Evolutionary conservation across 2,113 vertebrate genomes (phyloP), one percentile per base, ranked within the genome.

Genomic region (Aegithalos caudatus): DNA sequence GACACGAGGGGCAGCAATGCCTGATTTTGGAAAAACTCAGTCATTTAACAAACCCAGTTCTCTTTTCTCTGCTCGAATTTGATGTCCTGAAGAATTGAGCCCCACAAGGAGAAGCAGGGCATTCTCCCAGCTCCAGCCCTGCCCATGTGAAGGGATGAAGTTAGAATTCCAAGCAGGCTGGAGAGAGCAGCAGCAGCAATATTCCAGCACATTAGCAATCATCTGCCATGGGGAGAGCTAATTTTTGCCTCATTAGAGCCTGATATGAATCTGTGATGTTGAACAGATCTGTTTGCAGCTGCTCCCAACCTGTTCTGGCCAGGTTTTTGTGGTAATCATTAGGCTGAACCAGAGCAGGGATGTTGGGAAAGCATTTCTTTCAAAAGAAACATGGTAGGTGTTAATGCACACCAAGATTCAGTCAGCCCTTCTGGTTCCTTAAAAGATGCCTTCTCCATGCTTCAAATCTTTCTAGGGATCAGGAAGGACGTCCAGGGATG

Each of bases 221-320:
- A 5, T 65, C 82, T 89, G 84, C 73, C 82, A 71, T 69, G 17
- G 16, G 70, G 78, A 72, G 47, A 85, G 77, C 81, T 91, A 77
- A 78, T 82, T 86, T 95, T 95, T 91, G 71, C 71, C 91, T 96
- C 93, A 80, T 92, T 76, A 92, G 5, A 72, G 44, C 45, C 61
- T 78, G 64, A 83, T 51, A 57, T 3, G 35, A 83, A 81, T 84
- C 94, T 54, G 19, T 78, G 76, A 73, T 67, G 54, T 64, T 48
- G 51, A 92, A 74, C 61, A 44, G 61, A 53, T 47, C 35, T 0
- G 19, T 69, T 50, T 14, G 1, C 77, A 74, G 48, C 70, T 91
- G 81, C 57, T 81, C 45, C 81, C 53, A 91, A n/a, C 44, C 50
- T 71, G 45, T 45, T 72, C 51, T 62, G 31, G 60, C 70, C 74